phyloP scores from a whole-genome alignment of 2,113 vertebrate species.

The Trematomus loennbergii region DNA sequence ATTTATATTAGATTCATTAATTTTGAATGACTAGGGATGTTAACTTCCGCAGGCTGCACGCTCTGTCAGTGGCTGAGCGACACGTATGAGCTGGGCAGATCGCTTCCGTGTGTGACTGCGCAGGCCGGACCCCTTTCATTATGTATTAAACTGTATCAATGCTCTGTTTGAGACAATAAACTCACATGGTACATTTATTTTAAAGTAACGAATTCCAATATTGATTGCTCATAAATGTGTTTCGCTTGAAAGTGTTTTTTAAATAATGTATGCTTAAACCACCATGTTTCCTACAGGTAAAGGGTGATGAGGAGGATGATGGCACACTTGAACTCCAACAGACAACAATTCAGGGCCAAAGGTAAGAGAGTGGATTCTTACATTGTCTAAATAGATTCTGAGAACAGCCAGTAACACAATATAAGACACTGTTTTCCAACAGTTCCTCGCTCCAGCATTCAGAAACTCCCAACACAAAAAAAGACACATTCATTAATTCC shows the following conservation, averaged over 20 bases:
- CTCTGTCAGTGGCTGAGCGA: constrained; percentile 76
- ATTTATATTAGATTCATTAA: rapidly evolving
- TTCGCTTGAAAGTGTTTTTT: neutral
- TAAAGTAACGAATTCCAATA: neutral
- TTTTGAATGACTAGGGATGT: neutral
- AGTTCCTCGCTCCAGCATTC: neutral
- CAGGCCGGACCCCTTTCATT: constrained; percentile 25
- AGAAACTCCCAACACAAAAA: neutral
- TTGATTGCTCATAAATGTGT: neutral
- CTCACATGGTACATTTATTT: too few relatives aligned
- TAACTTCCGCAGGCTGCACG: constrained; percentile 75
- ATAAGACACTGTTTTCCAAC: too few relatives aligned
- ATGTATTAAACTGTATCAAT: constrained; percentile 4
- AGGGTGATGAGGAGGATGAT: constrained; percentile 94
- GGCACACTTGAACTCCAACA: constrained; percentile 89
- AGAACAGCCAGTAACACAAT: too few relatives aligned
- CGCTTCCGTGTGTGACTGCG: constrained; percentile 76
- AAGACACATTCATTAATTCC: neutral
- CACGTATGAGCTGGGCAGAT: constrained; percentile 86
- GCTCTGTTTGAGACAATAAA: neutral
- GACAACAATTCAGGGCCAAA: constrained; percentile 88
- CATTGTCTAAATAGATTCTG: neutral
- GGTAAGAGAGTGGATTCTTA: constrained; percentile 78
- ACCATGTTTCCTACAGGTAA: constrained; percentile 83
- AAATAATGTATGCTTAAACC: neutral